Conservation (phyloP, 2,113 vertebrate genomes). For the Crocuta crocuta region DNA sequence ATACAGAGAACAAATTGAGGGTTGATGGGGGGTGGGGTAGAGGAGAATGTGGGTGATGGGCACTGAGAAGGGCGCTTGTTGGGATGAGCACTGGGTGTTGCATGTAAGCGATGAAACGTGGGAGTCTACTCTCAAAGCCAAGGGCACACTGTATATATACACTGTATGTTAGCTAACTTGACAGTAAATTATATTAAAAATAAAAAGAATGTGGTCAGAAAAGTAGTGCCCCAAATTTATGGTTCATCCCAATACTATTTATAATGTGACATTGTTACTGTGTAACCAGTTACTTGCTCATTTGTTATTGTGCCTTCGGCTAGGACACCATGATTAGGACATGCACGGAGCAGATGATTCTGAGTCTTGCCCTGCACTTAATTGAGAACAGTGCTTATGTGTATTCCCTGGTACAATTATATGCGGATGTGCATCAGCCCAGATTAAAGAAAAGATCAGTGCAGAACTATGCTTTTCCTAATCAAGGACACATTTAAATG, state of each 20-base stretch:
- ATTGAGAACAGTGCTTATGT: conserved; percentile 36
- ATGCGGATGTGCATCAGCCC: background rate
- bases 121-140: no score
- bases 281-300: background rate
- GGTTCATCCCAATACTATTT: background rate
- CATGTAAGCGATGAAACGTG: no score
- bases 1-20: no score
- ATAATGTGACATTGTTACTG: background rate
- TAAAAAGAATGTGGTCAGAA: background rate
- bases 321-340: background rate
- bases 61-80: no score
- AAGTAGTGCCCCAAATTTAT: background rate
- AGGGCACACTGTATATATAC: no score
- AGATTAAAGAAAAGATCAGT: conserved; percentile 43
- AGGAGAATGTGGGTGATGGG: no score
- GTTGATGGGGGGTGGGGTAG: no score
- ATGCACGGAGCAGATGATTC: background rate
- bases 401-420: background rate
- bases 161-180: no score
- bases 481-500: conserved; percentile 15
- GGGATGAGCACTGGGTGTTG: no score
- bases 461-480: conserved; percentile 9
- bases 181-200: no score
- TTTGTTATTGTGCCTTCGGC: conserved; percentile 4
- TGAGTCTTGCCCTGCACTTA: background rate